A percentile compares a stretch with the other conserved stretches of the same genome.
Conservation (phyloP, 2,113 vertebrate species). For the Gila orcuttii region DNA sequence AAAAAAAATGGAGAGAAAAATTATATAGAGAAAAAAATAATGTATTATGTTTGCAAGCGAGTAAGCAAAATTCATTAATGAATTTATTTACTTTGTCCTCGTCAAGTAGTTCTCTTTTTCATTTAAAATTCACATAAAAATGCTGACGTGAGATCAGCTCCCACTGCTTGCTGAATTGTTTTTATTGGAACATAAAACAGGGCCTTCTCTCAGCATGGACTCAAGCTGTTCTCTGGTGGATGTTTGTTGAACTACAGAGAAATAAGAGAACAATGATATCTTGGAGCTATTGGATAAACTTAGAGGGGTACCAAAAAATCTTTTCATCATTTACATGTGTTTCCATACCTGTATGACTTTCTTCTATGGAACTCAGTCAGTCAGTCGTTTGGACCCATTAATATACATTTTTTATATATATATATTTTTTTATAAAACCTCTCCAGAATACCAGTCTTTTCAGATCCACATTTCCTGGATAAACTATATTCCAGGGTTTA, state of each 20-base stretch:
- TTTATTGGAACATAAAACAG: constrained; percentile 7
- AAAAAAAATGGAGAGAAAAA: background rate
- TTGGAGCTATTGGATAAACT: background rate
- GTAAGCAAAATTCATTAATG: background rate
- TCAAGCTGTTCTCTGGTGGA: constrained; percentile 26
- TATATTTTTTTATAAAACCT: too few relatives aligned
- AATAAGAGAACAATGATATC: background rate
- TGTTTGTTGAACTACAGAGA: constrained; percentile 7
- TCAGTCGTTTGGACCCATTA: too few relatives aligned
- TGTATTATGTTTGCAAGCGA: background rate
- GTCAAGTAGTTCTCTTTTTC: background rate
- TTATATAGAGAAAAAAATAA: background rate
- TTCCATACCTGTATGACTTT: too few relatives aligned
- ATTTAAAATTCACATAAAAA: constrained; percentile 8
- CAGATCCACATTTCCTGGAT: background rate
- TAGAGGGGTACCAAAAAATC: background rate
- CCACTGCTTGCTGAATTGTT: background rate
- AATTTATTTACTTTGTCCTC: background rate
- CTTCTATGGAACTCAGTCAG: too few relatives aligned
- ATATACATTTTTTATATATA: too few relatives aligned
- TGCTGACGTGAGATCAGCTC: background rate
- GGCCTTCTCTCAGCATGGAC: constrained; percentile 44
- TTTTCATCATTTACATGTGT: too few relatives aligned
- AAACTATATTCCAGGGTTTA: background rate
- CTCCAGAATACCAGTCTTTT: too few relatives aligned